A percentile compares a stretch with the other conserved stretches of the same genome.
phyloP scores from a whole-genome alignment of 2,888 invertebrate species.

The Erebia ligea region DNA sequence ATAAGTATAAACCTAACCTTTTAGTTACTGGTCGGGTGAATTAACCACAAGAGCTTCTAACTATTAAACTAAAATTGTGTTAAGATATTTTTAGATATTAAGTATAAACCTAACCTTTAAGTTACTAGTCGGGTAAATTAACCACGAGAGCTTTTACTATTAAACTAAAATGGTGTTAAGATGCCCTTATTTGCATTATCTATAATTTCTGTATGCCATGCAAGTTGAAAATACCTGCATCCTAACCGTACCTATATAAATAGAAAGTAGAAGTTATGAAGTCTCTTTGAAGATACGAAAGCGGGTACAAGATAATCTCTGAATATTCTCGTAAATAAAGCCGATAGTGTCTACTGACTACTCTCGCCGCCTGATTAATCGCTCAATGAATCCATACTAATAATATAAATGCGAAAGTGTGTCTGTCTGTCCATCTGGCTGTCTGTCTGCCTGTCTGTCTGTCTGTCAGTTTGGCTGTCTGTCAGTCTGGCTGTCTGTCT shows the following conservation, averaged over 20 bases:
- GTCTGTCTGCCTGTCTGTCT: too few relatives aligned
- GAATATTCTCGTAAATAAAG: conserved; percentile 34
- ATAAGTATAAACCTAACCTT: too few relatives aligned
- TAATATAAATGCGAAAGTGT: too few relatives aligned
- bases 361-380: conserved; percentile 32
- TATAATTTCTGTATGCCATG: background rate
- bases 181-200: background rate
- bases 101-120: too few relatives aligned
- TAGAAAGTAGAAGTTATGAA: conserved; percentile 38
- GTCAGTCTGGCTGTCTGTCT: too few relatives aligned
- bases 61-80: background rate
- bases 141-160: background rate
- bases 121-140: background rate
- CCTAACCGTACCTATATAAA: conserved; percentile 30
- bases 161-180: conserved; percentile 4
- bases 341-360: conserved; percentile 31
- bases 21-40: too few relatives aligned
- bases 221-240: conserved; percentile 10
- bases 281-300: conserved; percentile 32
- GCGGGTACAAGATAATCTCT: conserved; percentile 33
- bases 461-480: too few relatives aligned
- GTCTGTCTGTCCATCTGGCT: too few relatives aligned
- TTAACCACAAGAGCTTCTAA: background rate
- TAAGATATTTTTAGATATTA: background rate
- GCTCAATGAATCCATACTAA: too few relatives aligned